phyloP scores from a whole-genome alignment of 2,888 invertebrate species.

The Steinernema carpocapsae region DNA sequence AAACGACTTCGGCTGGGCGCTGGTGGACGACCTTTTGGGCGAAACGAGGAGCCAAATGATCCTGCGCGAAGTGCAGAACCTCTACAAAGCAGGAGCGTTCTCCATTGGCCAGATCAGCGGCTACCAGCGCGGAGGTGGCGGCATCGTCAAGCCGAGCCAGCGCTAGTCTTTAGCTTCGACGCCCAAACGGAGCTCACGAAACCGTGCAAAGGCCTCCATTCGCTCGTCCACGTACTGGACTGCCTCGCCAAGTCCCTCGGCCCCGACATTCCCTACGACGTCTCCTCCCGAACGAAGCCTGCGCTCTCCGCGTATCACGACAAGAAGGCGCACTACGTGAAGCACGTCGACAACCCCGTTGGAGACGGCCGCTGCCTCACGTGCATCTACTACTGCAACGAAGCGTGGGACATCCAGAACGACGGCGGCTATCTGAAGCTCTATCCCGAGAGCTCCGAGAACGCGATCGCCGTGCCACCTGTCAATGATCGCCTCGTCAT shows the following conservation, averaged over 20 bases:
- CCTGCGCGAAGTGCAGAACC: slow-evolving; percentile 58
- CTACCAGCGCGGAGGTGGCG: slow-evolving; percentile 48
- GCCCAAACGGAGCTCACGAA: slow-evolving; percentile 51
- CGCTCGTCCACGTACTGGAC: slow-evolving; percentile 65
- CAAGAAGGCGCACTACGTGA: slow-evolving; percentile 88
- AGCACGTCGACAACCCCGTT: slow-evolving; percentile 97
- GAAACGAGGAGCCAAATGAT: slow-evolving; percentile 55
- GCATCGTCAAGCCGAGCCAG: slow-evolving; percentile 56
- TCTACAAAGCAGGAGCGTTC: slow-evolving; percentile 61
- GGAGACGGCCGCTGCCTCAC: slow-evolving; percentile 94
- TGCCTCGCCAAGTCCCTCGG: slow-evolving; percentile 57
- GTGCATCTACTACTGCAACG: slow-evolving; percentile 94
- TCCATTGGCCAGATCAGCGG: slow-evolving; percentile 62
- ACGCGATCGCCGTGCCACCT: slow-evolving; percentile 86
- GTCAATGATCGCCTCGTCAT: slow-evolving; percentile 89
- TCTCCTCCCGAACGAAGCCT: slow-evolving; percentile 74
- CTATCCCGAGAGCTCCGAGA: slow-evolving; percentile 84
- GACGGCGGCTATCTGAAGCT: slow-evolving; percentile 86
- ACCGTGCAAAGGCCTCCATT: slow-evolving; percentile 52
- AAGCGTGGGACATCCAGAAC: slow-evolving; percentile 78
- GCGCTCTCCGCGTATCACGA: slow-evolving; percentile 99
- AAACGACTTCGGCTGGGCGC: slow-evolving; percentile 66
- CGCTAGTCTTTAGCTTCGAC: slow-evolving; percentile 66
- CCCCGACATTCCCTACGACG: slow-evolving; percentile 56
- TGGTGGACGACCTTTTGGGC: slow-evolving; percentile 67